Evolutionary conservation across 1,140 invertebrate species (phyloP).

Genomic region (Drosophila kohkoa): DNA sequence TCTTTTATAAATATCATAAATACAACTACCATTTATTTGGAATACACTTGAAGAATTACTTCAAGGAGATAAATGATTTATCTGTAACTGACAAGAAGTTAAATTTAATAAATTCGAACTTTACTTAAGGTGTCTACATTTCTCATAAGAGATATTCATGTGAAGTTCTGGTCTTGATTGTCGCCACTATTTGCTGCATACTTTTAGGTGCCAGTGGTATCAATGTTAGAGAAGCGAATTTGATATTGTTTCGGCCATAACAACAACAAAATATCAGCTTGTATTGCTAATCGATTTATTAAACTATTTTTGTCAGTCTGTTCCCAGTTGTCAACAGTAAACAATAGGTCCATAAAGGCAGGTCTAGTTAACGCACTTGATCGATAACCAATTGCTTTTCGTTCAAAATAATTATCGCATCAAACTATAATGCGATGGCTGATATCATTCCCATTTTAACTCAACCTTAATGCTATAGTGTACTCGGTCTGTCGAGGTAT

Average conservation of each 20-base stretch:
- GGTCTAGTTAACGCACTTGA: constrained; percentile 1
- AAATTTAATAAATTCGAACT: too few species aligned
- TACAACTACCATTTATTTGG: background rate
- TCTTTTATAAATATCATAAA: background rate
- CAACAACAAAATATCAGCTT: background rate
- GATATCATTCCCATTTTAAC: constrained; percentile 48
- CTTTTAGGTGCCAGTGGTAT: background rate
- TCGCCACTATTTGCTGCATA: background rate
- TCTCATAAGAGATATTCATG: too few species aligned
- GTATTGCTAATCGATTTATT: background rate
- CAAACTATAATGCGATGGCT: constrained; percentile 22
- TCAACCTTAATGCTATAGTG: background rate
- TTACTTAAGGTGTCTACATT: too few species aligned
- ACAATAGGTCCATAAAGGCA: background rate
- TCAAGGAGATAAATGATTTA: background rate
- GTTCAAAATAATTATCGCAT: constrained; percentile 33
- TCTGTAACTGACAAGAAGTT: too few species aligned
- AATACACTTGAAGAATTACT: background rate
- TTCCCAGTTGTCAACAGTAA: background rate
- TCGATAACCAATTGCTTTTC: constrained; percentile 32
- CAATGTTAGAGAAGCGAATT: background rate
- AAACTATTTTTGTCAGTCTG: background rate
- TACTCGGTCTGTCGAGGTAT: background rate
- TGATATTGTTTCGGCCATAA: background rate
- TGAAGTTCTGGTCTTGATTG: background rate